phyloP scores from a whole-genome alignment of 2,888 invertebrate genomes.

The Pachycephus smyrnensis region DNA sequence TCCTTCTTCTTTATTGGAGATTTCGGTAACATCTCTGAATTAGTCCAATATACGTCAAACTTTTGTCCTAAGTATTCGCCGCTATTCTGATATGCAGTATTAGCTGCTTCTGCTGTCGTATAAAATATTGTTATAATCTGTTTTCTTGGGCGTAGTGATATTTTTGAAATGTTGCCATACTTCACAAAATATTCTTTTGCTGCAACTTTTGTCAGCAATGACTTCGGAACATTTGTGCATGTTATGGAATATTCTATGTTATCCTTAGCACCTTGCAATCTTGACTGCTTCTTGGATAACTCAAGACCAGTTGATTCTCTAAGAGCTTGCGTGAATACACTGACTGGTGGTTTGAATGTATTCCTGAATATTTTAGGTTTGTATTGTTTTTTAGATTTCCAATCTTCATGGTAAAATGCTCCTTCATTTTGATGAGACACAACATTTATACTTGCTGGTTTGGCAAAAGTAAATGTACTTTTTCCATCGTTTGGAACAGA shows the following conservation, averaged over 20 bases:
- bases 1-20: constrained; percentile 49
- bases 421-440: constrained; percentile 1
- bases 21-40: constrained; percentile 65
- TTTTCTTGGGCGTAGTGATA: constrained; percentile 75
- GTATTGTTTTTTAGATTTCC: constrained; percentile 24
- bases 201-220: constrained; percentile 72
- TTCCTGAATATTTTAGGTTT: constrained; percentile 42
- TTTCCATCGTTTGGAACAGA: constrained; percentile 14
- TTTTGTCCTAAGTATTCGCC: constrained; percentile 73
- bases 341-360: constrained; percentile 33
- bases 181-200: constrained; percentile 78
- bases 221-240: constrained; percentile 76
- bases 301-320: constrained; percentile 39
- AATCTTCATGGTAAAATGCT: background rate
- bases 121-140: constrained; percentile 79
- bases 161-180: constrained; percentile 78
- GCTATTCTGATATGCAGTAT: constrained; percentile 72
- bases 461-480: constrained; percentile 42
- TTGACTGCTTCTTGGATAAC: constrained; percentile 45
- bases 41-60: constrained; percentile 73
- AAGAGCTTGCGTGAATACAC: constrained; percentile 41
- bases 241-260: constrained; percentile 48
- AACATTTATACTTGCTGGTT: constrained; percentile 27
- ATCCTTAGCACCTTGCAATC: constrained; percentile 32
- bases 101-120: constrained; percentile 72